Base-by-base conservation (phyloP, 2,113 vertebrate genomes). In the Burhinus oedicnemus region DNA sequence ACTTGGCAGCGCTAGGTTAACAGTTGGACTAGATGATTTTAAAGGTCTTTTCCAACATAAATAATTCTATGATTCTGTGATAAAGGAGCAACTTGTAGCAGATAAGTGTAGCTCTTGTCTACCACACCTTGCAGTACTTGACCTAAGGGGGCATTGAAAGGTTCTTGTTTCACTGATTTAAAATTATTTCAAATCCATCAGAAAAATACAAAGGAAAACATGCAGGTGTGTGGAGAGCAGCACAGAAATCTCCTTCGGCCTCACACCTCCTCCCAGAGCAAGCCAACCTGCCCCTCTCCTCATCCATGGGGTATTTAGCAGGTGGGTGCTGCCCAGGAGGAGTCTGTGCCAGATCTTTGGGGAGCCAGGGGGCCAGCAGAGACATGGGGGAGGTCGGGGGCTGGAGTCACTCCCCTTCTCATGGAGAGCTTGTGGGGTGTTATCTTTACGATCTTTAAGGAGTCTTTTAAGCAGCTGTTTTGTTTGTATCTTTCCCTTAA, bases 361-460 rank as follows among this genome's bases (percentile, higher is more conserved):
- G 18, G 44, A 10, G 4, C 3, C 23, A 60, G 44, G 36, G 27
- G 54, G 27, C 12, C 58, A 57, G 32, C 17, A 87, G 54, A 68
- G 47, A n/a, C 23, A 16, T 25, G 22, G 11, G 3, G 23, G 27
- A 29, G 4, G 13, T 45, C 0, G 0, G 22, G 22, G 30, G 5
- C 7, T 58, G 29, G 25, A 80, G 12, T 9, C 20, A 23, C 6
- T 5, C 7, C 0, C 17, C 9, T 60, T 58, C 27, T 66, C 47
- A 44, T 26, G 25, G 20, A 36, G 15, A 69, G 2, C 8, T 42
- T 64, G 34, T 51, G 14, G 5, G 5, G 8, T 11, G 6, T 44
- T 54, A 58, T 34, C 25, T 81, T 58, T 60, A 9, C 18, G 54
- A 21, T 26, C 25, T 47, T 52, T 42, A 57, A 22, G 17, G 15